Evolutionary conservation across 2,113 vertebrate genomes (phyloP).

Genomic region (Peromyscus maniculatus): DNA sequence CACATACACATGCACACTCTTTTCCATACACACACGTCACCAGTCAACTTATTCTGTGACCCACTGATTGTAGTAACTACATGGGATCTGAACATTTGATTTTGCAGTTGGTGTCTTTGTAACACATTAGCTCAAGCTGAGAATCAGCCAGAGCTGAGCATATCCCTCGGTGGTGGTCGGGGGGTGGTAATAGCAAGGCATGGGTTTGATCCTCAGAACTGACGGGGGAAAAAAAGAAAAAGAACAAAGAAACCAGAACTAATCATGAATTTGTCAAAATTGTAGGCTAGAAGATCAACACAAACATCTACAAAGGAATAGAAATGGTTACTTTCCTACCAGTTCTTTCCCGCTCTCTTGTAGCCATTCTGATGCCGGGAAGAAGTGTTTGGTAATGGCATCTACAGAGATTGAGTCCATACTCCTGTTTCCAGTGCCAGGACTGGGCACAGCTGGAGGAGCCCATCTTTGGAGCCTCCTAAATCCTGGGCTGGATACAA

Average conservation of each 20-base stretch:
- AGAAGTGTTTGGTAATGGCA: background rate
- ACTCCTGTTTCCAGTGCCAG: background rate
- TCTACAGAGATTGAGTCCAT: background rate
- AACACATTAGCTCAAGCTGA: background rate
- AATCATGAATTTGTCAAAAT: background rate
- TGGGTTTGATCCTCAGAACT: background rate
- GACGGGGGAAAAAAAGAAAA: background rate
- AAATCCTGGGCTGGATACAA: conserved; percentile 66
- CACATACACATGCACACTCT: background rate
- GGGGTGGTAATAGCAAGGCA: background rate
- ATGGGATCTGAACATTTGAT: too few species aligned
- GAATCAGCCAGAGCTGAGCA: background rate
- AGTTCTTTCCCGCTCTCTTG: background rate
- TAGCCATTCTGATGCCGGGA: background rate
- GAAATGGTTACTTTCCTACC: background rate
- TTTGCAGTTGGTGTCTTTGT: background rate
- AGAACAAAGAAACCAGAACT: background rate
- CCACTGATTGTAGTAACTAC: background rate
- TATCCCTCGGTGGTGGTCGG: background rate
- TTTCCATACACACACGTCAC: background rate
- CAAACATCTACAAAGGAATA: too few species aligned
- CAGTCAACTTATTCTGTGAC: background rate
- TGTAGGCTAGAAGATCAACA: background rate
- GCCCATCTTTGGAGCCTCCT: background rate
- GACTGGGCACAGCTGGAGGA: background rate